phyloP scores from a whole-genome alignment of 2,888 invertebrate species.

The Furcula furcula region DNA sequence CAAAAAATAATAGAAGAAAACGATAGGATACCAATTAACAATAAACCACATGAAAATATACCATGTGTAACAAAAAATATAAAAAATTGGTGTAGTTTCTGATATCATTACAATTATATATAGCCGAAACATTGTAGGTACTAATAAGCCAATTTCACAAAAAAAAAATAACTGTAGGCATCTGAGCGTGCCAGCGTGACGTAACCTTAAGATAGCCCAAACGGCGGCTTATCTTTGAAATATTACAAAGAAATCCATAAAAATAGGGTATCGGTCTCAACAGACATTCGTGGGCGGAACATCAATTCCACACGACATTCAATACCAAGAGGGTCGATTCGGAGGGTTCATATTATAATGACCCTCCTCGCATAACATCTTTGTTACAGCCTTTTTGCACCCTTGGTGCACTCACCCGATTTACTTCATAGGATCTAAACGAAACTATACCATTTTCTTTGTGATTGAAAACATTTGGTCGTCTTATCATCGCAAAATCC shows the following conservation, averaged over 20 bases:
- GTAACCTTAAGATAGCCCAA: constrained; percentile 9
- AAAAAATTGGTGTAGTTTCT: no score
- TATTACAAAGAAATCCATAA: constrained; percentile 41
- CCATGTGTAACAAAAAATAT: no score
- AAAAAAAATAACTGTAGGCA: no score
- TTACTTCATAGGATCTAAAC: constrained; percentile 21
- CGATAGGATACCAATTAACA: no score
- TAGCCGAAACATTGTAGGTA: no score
- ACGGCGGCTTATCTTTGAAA: constrained; percentile 15
- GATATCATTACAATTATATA: no score
- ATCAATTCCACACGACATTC: constrained; percentile 50
- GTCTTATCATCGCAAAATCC: constrained; percentile 4
- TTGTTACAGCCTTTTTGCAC: constrained; percentile 42
- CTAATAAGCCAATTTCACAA: no score
- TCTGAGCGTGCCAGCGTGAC: constrained; percentile 4
- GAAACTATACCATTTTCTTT: background rate
- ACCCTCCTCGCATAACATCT: constrained; percentile 47
- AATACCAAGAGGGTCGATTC: constrained; percentile 40
- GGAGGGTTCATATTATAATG: constrained; percentile 56
- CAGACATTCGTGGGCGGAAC: constrained; percentile 37
- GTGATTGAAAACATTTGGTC: background rate
- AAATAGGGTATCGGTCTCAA: constrained; percentile 27
- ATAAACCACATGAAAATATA: no score
- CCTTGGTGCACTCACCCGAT: constrained; percentile 25
- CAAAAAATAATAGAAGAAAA: no score